Evolutionary conservation across 2,888 invertebrate genomes (phyloP).

Genomic region (Tromatobia lineatoria): DNA sequence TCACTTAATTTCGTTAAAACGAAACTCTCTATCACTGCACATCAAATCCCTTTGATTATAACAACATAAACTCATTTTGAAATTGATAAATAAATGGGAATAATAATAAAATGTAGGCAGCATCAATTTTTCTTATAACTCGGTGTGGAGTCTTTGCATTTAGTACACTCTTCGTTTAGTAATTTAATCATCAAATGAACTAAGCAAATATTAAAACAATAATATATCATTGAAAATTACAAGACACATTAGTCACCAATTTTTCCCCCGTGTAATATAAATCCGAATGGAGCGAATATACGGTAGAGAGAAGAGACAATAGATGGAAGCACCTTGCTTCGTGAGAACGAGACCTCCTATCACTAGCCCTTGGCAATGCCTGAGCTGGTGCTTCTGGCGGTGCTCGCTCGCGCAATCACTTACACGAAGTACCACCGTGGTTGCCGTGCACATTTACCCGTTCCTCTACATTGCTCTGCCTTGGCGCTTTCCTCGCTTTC

Average conservation of each 20-base stretch:
- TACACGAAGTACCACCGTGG: constrained; percentile 67
- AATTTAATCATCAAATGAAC: background rate
- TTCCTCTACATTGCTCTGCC: constrained; percentile 33
- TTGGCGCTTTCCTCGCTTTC: constrained; percentile 43
- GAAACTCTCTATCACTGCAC: too few relatives aligned
- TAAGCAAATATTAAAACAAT: background rate
- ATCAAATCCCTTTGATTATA: too few relatives aligned
- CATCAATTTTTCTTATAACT: too few relatives aligned
- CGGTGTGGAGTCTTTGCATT: too few relatives aligned
- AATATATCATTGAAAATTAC: background rate
- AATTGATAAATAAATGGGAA: too few relatives aligned
- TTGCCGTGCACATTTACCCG: constrained; percentile 61
- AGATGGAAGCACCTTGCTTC: constrained; percentile 10
- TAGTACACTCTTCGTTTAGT: too few relatives aligned
- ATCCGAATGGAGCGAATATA: background rate
- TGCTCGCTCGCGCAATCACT: constrained; percentile 67
- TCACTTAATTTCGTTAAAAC: too few relatives aligned
- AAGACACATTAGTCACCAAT: background rate
- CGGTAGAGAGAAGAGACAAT: background rate
- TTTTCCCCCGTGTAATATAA: background rate
- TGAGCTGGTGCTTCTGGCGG: constrained; percentile 27
- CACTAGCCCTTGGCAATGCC: background rate
- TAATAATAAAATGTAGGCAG: too few relatives aligned
- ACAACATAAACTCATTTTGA: too few relatives aligned
- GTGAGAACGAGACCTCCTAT: constrained; percentile 20